Conservation (phyloP, 2,888 invertebrate genomes). For the Ornithoptera alexandrae region DNA sequence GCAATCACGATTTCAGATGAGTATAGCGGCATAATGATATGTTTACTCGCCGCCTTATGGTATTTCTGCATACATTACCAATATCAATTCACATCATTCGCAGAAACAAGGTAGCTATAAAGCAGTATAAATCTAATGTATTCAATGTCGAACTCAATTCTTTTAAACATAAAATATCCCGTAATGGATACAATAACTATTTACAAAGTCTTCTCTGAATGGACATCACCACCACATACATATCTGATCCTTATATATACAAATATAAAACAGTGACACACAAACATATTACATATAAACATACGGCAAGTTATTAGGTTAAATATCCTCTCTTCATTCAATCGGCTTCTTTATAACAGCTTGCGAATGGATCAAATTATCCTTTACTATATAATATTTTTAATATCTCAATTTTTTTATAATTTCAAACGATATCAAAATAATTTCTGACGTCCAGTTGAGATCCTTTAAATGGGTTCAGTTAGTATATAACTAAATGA, state of each 20-base stretch:
- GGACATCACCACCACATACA: no score
- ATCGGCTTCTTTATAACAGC: neutral
- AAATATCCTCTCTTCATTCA: neutral
- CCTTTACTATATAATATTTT: neutral
- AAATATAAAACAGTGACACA: neutral
- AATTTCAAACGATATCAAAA: neutral
- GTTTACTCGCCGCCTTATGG: slow-evolving; percentile 19
- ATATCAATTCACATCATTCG: slow-evolving; percentile 11
- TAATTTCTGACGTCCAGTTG: neutral
- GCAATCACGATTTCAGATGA: slow-evolving; percentile 33
- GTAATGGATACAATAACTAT: neutral
- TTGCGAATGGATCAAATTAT: neutral
- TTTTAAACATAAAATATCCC: neutral
- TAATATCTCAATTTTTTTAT: neutral
- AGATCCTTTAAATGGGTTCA: neutral
- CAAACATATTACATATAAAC: neutral
- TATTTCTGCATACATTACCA: slow-evolving; percentile 24
- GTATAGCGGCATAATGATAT: slow-evolving; percentile 32
- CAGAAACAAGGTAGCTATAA: slow-evolving; percentile 12
- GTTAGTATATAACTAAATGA: neutral
- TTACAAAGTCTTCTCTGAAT: no score
- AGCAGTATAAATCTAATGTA: neutral
- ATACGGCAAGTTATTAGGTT: neutral
- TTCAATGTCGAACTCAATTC: neutral
- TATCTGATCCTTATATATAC: no score